Conservation (phyloP, 1,140 invertebrate genomes). For the Vollenhovia emeryi region DNA sequence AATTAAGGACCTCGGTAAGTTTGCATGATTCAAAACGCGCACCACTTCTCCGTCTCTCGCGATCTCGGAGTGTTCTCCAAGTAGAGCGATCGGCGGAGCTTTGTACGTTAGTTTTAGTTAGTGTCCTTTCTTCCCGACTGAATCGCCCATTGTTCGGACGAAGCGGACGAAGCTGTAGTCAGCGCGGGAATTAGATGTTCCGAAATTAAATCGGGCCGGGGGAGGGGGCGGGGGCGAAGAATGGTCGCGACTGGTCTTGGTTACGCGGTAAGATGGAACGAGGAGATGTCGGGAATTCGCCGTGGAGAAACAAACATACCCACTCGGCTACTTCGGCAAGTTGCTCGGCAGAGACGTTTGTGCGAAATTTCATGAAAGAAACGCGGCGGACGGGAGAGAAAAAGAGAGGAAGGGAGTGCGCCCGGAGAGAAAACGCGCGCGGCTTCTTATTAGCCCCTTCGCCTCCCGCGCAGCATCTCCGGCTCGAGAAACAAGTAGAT, state of each 20-base stretch:
- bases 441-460: conserved; percentile 32
- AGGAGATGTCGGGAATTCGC: conserved; percentile 3
- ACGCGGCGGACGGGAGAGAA: background rate
- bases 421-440: background rate
- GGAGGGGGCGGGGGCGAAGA: conserved; percentile 21
- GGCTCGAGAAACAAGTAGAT: conserved; percentile 63
- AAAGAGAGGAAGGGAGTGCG: background rate
- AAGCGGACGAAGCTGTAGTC: conserved; percentile 23
- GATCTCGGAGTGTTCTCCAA: background rate
- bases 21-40: conserved; percentile 36
- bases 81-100: background rate
- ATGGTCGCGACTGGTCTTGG: conserved; percentile 28
- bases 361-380: conserved; percentile 58
- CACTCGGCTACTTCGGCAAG: conserved; percentile 30
- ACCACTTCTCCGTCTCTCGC: background rate
- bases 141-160: conserved; percentile 30
- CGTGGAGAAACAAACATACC: conserved; percentile 11
- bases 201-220: conserved; percentile 60
- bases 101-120: conserved; percentile 28
- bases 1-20: conserved; percentile 24
- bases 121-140: conserved; percentile 20
- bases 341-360: background rate
- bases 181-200: conserved; percentile 32
- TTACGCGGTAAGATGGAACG: conserved; percentile 2
- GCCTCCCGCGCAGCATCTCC: background rate